phyloP scores from a whole-genome alignment of 2,113 vertebrate genomes.

The Tupaia tana region DNA sequence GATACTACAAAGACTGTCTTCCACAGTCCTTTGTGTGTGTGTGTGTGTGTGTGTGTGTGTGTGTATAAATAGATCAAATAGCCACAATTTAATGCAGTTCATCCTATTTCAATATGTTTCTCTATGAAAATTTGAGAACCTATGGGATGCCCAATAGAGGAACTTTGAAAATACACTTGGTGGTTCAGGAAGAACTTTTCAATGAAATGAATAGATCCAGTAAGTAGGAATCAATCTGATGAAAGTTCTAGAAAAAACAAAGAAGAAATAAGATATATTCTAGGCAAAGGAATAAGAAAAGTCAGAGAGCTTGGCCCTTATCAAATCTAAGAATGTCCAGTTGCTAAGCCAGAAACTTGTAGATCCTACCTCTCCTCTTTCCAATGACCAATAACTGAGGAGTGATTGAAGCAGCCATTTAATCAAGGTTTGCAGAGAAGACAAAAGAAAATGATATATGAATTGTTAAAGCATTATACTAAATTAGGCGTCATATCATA shows the following conservation, averaged over 20 bases:
- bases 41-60: too few relatives aligned
- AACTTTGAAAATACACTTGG: background rate
- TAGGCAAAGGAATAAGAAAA: background rate
- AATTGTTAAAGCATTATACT: background rate
- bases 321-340: background rate
- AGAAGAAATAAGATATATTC: background rate
- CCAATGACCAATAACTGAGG: background rate
- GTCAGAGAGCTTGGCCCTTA: background rate
- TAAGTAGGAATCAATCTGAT: background rate
- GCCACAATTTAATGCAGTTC: background rate
- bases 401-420: background rate
- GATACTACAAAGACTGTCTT: background rate
- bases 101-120: slow-evolving; percentile 17
- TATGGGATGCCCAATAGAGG: background rate
- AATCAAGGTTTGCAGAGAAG: background rate
- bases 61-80: background rate
- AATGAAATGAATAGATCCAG: background rate
- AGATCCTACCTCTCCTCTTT: background rate
- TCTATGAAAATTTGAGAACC: background rate
- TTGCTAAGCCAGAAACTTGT: background rate
- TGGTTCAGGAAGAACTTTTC: background rate
- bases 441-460: background rate
- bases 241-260: background rate
- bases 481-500: background rate
- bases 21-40: background rate